Evolutionary conservation across 1,140 invertebrate genomes (phyloP), one percentile per base, ranked within the genome.

Genomic region (Dolichoris vasculosae): DNA sequence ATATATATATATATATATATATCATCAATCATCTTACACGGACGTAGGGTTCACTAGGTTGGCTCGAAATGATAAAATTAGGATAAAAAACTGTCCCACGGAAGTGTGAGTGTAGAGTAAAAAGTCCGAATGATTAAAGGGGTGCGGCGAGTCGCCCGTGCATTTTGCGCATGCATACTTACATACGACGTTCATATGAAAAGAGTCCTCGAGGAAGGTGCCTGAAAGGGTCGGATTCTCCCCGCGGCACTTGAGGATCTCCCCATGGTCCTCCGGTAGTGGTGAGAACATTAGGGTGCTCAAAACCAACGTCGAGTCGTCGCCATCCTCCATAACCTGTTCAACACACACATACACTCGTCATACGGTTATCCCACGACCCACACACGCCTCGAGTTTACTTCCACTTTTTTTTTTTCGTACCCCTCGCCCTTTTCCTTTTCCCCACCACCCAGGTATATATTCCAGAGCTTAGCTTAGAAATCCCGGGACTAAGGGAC

Each of bases 171-270:
- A 7, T 32, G 48, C 43, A 43, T 87, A 97, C 97, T 97, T 94
- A 97, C 97, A 98, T 84, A 97, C 96, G 88, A 98, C 96, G 92
- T 97, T 97, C 82, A 98, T 93, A 87, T 95, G 95, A 90, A 97
- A 96, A 59, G 95, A 95, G 90, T 98, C 97, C 89, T 98, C 97
- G 63, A 97, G 94, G 83, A 94, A 95, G 76, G 96, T 95, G 64
- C 95, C 95, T 48, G 95, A 94, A 48, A 98, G 93, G 46, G 94
- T 94, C 20, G 95, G 96, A 94, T 98, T 98, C 90, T 97, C 96
- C 0, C 97, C 97, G 87, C 96, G 95, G 91, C 97, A 98, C 89
- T 97, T 97, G 76, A 98, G 94, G 85, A 95, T 94, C 43, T 96
- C 96, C 6, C 96, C 95, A 90, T 98, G 96, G 91, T 98, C 97